phyloP scores from a whole-genome alignment of 2,888 invertebrate species.

The Eulithis testata region DNA sequence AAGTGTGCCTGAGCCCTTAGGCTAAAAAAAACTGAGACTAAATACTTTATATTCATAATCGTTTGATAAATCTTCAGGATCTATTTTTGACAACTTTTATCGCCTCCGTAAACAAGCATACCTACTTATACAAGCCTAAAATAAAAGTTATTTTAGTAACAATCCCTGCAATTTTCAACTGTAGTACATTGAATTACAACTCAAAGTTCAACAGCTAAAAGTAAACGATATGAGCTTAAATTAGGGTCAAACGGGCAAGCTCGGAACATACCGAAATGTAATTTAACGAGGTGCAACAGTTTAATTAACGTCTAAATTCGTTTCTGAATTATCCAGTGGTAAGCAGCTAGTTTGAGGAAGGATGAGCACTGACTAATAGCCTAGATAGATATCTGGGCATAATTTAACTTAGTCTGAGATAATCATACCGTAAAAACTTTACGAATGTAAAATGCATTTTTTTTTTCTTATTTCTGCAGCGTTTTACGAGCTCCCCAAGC shows the following conservation, averaged over 20 bases:
- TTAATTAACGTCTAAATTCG: conserved; percentile 24
- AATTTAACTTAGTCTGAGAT: not conserved
- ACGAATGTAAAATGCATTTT: no score
- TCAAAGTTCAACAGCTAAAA: not conserved
- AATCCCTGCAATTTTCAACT: not conserved
- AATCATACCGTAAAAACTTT: no score
- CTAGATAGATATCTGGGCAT: not conserved
- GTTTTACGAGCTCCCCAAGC: no score
- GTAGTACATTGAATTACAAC: not conserved
- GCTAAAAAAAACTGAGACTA: not conserved
- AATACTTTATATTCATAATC: not conserved
- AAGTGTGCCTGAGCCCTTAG: no score
- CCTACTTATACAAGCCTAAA: no score
- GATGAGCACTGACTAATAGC: not conserved
- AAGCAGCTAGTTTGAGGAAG: not conserved
- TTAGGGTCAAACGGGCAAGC: conserved; percentile 15
- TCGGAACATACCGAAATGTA: conserved; percentile 8
- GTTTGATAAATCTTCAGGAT: no score
- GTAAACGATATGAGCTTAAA: conserved; percentile 4
- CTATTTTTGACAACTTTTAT: no score
- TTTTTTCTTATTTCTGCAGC: no score
- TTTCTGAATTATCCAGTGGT: conserved; percentile 16
- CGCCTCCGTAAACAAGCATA: no score
- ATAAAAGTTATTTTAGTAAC: no score
- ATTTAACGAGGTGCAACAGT: conserved; percentile 24